Evolutionary conservation across 1,140 invertebrate genomes (phyloP).

Genomic region (Geopemphigus sp.): DNA sequence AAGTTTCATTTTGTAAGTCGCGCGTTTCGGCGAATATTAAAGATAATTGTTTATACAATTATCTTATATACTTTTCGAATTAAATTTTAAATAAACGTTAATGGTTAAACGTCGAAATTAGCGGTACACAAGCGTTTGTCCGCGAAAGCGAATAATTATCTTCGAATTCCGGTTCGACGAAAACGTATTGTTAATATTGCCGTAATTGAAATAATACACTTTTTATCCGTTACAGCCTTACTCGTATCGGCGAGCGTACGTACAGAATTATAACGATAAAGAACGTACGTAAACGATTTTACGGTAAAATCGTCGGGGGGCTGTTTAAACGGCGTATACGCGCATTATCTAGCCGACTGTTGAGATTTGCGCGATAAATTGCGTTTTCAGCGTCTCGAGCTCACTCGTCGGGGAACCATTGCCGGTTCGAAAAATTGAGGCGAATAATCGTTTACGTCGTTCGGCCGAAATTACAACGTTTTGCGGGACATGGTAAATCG

Average conservation of each 20-base stretch:
- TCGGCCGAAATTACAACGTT: conserved; percentile 3
- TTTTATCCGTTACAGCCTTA: no score
- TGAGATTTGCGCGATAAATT: no score
- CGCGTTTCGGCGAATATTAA: neutral
- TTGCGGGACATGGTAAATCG: neutral
- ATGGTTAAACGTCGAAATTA: neutral
- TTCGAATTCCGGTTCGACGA: neutral
- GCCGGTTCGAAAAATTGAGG: neutral
- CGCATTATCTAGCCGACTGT: no score
- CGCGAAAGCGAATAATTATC: neutral
- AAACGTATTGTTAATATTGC: neutral
- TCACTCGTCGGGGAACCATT: neutral
- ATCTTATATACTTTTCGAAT: neutral
- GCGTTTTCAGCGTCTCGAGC: no score
- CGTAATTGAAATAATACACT: no score
- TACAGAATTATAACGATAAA: no score
- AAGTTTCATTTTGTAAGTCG: neutral
- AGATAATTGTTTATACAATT: no score
- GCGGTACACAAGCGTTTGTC: neutral
- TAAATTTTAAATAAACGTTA: neutral
- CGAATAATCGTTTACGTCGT: neutral
- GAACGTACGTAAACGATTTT: no score
- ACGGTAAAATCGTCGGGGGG: no score
- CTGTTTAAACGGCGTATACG: no score
- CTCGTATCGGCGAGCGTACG: no score